Evolutionary conservation across 2,113 vertebrate species (phyloP), one percentile per base, ranked within the genome.

Genomic region (Parus major): DNA sequence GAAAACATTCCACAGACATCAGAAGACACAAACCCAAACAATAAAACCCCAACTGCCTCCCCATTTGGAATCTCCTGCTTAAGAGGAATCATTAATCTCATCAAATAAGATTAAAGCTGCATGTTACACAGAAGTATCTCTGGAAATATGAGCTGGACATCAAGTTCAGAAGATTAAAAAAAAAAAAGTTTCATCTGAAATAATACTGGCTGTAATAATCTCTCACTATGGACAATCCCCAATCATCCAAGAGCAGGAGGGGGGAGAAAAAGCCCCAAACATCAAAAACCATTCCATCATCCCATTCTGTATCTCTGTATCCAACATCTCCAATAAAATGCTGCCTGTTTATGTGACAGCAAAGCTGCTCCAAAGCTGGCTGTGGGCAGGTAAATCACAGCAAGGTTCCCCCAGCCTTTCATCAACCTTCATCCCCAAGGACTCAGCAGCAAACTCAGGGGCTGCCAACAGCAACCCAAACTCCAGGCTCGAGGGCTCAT

Each of bases 41-140:
- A 36, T 46, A 68, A 69, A 90, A 72, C 7, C 13, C 39, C n/a
- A 84, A 23, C 13, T 56, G 59, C 44, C 14, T 41, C 13, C 12
- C 52, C 15, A 2, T 53, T 88, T 15, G 41, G 60, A 85, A 75
- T 76, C 86, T 71, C 33, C 71, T 79, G 42, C 49, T 70, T 71
- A 53, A 60, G 22, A 75, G 60, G 63, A 65, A 66, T 57, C 64
- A 70, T 66, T 90, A 64, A 78, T 82, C 52, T 71, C 53, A 81
- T 82, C 82, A 84, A 53, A 73, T 83, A 66, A 82, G 93, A 91
- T 92, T 91, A 72, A 85, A 91, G 49, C 60, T 68, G 52, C 63
- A 39, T 66, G 49, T 46, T 68, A 50, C 14, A 28, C 23, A 28
- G 35, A 91, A 77, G 39, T 8, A 35, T 50, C 81, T 93, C 72